Evolutionary conservation across 1,140 invertebrate species (phyloP).

Genomic region (Caligus rogercresseyi): DNA sequence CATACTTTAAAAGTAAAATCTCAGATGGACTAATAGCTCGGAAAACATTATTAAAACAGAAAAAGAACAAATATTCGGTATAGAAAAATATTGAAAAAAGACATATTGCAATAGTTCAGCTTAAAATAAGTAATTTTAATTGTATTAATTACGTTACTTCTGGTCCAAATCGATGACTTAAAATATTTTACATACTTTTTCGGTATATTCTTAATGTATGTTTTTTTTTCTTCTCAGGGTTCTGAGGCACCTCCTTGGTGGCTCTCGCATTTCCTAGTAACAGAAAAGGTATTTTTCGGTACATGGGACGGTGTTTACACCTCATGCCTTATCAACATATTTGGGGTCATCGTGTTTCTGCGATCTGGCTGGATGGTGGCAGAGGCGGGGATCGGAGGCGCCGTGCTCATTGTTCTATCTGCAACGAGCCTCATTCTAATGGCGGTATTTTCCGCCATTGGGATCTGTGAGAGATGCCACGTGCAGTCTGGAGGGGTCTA

Average conservation of each 20-base stretch:
- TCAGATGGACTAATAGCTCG: no score
- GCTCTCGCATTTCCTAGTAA: slow-evolving; percentile 82
- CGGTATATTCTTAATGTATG: background rate
- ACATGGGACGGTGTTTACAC: slow-evolving; percentile 96
- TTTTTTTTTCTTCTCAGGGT: slow-evolving; percentile 36
- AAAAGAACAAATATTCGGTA: no score
- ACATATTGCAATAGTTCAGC: no score
- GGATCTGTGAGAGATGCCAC: slow-evolving; percentile 82
- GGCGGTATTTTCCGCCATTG: slow-evolving; percentile 77
- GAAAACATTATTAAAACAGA: no score
- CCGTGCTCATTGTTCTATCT: slow-evolving; percentile 63
- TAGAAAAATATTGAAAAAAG: no score
- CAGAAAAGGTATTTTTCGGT: slow-evolving; percentile 80
- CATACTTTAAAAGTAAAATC: no score
- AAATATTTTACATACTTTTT: background rate
- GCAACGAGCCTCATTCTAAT: slow-evolving; percentile 66
- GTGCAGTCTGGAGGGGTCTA: slow-evolving; percentile 90
- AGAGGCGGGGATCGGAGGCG: slow-evolving; percentile 73
- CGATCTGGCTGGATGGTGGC: slow-evolving; percentile 91
- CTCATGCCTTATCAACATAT: slow-evolving; percentile 82
- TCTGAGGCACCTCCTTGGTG: slow-evolving; percentile 53
- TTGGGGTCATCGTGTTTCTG: slow-evolving; percentile 90
- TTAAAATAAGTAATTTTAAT: no score
- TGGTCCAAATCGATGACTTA: no score
- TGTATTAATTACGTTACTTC: no score